Percentiles rank a stretch among this genome's conserved stretches.
Evolutionary conservation across 2,797 vertebrate genomes (phyloP).

Genomic region (Chelonia mydas): DNA sequence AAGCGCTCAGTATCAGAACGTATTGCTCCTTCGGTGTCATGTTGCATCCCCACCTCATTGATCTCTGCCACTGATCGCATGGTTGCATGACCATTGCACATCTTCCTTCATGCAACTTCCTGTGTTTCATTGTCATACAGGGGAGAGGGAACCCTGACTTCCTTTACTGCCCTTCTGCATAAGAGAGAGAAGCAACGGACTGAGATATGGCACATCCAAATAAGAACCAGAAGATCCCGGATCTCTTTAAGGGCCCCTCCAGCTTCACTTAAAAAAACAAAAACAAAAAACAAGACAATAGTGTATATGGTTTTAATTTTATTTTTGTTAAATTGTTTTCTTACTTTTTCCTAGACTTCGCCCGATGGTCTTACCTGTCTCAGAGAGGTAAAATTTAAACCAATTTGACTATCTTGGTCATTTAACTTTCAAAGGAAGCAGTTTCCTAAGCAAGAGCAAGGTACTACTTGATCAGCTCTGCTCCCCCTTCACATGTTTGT

Average conservation of each 20-base stretch:
- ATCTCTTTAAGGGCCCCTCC: background rate
- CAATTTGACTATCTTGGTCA: slow-evolving; percentile 55
- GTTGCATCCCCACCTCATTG: background rate
- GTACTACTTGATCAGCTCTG: background rate
- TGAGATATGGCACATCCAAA: background rate
- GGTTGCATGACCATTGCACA: slow-evolving; percentile 70
- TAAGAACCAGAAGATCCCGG: background rate
- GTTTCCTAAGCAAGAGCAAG: background rate
- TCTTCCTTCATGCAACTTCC: background rate
- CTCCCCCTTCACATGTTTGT: background rate
- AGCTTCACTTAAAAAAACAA: background rate
- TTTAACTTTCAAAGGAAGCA: slow-evolving; percentile 14
- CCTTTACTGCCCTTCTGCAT: background rate
- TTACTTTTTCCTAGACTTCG: slow-evolving; percentile 80
- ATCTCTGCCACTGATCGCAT: slow-evolving; percentile 46
- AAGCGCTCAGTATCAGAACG: background rate
- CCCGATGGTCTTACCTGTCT: slow-evolving; percentile 80
- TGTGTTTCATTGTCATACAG: background rate
- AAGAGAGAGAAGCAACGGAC: background rate
- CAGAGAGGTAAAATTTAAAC: slow-evolving; percentile 81
- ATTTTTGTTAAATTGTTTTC: slow-evolving; percentile 54
- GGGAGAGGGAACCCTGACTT: background rate
- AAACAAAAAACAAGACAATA: background rate
- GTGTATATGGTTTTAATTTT: slow-evolving; percentile 8
- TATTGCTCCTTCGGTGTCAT: background rate